Evolutionary conservation across 2,888 invertebrate species (phyloP).

Genomic region (Tachina grossa): DNA sequence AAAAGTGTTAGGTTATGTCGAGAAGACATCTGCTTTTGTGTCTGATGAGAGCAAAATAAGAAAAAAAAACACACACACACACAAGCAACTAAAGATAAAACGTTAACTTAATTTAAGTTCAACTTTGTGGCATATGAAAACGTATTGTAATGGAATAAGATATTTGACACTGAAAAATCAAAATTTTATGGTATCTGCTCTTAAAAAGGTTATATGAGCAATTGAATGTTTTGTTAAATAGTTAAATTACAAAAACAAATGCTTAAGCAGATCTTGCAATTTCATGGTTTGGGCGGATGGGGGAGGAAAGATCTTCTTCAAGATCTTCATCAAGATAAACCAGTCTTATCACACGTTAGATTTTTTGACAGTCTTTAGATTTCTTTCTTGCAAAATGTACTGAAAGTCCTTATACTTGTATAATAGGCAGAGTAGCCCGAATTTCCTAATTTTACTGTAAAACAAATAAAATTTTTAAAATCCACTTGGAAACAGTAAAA

Average conservation of each 20-base stretch:
- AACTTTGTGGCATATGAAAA: constrained; percentile 4
- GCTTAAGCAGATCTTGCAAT: background rate
- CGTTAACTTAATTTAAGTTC: constrained; percentile 66
- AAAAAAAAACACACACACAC: background rate
- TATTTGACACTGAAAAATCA: constrained; percentile 56
- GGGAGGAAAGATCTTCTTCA: no score
- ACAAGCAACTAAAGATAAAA: constrained; percentile 27
- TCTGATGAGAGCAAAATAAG: background rate
- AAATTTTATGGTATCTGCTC: constrained; percentile 2
- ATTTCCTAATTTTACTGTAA: no score
- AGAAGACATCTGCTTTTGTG: constrained; percentile 63
- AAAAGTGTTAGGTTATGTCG: constrained; percentile 58
- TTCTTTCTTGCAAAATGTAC: no score
- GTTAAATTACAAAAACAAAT: background rate
- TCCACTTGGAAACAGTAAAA: no score
- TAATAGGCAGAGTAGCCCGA: no score
- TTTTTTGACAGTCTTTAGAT: no score
- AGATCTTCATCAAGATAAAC: no score
- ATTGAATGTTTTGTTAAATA: background rate
- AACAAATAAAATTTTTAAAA: no score
- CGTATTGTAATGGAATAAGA: background rate
- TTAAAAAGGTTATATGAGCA: background rate
- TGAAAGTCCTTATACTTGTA: no score
- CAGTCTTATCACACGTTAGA: no score
- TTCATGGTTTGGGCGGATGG: no score